Evolutionary conservation across 2,888 invertebrate genomes (phyloP), one percentile per base, ranked within the genome.

Genomic region (Ormyrus rosae): DNA sequence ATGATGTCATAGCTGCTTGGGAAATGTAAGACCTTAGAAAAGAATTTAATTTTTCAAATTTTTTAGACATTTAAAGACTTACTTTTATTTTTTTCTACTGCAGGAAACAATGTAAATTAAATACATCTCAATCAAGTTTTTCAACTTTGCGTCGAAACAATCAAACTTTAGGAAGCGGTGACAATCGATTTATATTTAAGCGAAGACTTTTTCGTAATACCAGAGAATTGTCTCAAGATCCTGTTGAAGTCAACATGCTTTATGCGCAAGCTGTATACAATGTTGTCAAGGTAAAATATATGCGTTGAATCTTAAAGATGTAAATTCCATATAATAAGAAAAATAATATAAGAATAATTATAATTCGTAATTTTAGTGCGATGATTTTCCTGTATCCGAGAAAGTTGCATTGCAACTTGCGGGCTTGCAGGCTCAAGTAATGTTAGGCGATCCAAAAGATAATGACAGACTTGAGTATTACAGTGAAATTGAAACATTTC

Each of bases 211-310:
- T 98, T 92, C 95, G 96, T 85, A 96, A 96, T 83, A 96, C 96
- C 0, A 93, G 97, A 58, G 97, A 98, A 90, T 92, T 98, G 73
- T 97, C 97, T 7, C 97, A 97, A 91, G 98, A 98, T 92, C 98
- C 98, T 0, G 96, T 98, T 0, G 98, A 98, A 91, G 96, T 98
- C 11, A 97, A 97, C 86, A 93, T 98, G 89, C 92, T 98, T 5
- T 98, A 98, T 91, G 97, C 98, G 48, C 98, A 98, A 92, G 98
- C 98, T 78, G 98, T 98, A 8, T 96, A 98, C 87, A 96, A 96
- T 89, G 97, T 98, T 68, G 98, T 98, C 4, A 97, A 97, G 94
- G 97, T 97, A 92, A 61, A 61, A 10, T 50, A 58, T 9, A 34
- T 58, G 6, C 6, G 1, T 70, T 58, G 8, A 69, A 67, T 67